Evolutionary conservation across 2,113 vertebrate species (phyloP), one percentile per base, ranked within the genome.

Genomic region (Pao palembangensis): DNA sequence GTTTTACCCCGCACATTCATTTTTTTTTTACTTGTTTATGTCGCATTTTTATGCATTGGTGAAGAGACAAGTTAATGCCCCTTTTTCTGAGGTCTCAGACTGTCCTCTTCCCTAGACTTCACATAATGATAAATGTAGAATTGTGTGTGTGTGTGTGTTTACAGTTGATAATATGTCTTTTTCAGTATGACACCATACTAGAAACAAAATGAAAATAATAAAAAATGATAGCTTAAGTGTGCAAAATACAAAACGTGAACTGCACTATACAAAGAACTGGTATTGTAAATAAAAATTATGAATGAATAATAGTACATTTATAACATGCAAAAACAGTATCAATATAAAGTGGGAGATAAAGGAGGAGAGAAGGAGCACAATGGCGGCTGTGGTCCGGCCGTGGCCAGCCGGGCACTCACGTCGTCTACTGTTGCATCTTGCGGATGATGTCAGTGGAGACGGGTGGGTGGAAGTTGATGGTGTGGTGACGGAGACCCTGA

Each of bases 401-500:
- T 89, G 92, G 91, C 92, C 91, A 91, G 91, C 75, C 91, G 89
- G 85, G 28, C 44, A 50, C 84, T 58, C 87, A 88, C 91, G 91
- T 91, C 88, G 55, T 82, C 93, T 93, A 98, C 91, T 94, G 95
- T 92, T 96, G 94, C 93, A 98, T 93, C 92, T 98, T 98, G 81
- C 94, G 94, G 88, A 98, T 94, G 71, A 96, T 92, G 88, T 99
- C 96, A 42, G 94, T 92, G 31, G 94, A 95, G 90, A 98, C 90
- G 12, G 95, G 96, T 38, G 94, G 94, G 51, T 98, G 96, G 88
- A 98, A 97, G 82, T 96, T 98, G 92, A 98, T 95, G 91, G 95
- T 98, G 91, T 99, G 96, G 89, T 98, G 95, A 74, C 95, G 93
- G 82, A 98, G 95, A 83, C 96, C 96, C 93, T 96, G 96, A 92